These are phyloP conservation scores for Pseudopleuronectes americanus DNA, from an alignment of 2,797 vertebrate genomes.

Conservation along the genomic window DNA sequence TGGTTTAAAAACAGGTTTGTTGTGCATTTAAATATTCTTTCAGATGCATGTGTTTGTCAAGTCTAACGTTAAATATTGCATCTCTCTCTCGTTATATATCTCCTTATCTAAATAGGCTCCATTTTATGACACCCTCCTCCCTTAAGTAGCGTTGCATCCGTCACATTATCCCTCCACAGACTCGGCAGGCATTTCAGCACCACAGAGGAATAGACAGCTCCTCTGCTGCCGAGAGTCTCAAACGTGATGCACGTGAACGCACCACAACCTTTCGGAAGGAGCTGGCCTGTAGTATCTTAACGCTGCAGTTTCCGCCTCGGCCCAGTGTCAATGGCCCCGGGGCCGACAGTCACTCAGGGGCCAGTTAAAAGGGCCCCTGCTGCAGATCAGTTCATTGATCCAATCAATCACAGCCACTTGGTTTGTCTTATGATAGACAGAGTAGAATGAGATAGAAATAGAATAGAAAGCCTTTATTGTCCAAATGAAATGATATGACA, in stretches of 20 bases:
- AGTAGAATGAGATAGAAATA: no score
- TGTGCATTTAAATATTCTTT: conserved; percentile 11
- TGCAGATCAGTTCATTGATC: conserved; percentile 27
- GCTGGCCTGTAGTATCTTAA: conserved; percentile 25
- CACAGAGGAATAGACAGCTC: conserved; percentile 43
- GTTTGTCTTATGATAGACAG: background rate
- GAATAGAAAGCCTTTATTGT: no score
- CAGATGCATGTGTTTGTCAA: background rate
- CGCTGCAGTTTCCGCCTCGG: conserved; percentile 25
- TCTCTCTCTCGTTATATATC: background rate
- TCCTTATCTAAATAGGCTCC: background rate
- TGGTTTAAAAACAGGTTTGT: conserved; percentile 3
- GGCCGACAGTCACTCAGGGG: conserved; percentile 8
- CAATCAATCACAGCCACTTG: background rate
- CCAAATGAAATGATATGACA: no score
- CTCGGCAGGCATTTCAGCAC: conserved; percentile 50
- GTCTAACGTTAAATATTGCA: no score
- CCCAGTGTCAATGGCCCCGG: background rate
- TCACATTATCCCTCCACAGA: conserved; percentile 10
- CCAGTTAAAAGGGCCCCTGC: background rate
- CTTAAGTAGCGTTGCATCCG: background rate
- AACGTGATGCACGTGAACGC: conserved; percentile 17
- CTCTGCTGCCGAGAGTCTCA: background rate
- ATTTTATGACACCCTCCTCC: background rate
- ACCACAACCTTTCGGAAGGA: conserved; percentile 1